Evolutionary conservation across 2,113 vertebrate species (phyloP).

Genomic region (Camelus dromedarius): DNA sequence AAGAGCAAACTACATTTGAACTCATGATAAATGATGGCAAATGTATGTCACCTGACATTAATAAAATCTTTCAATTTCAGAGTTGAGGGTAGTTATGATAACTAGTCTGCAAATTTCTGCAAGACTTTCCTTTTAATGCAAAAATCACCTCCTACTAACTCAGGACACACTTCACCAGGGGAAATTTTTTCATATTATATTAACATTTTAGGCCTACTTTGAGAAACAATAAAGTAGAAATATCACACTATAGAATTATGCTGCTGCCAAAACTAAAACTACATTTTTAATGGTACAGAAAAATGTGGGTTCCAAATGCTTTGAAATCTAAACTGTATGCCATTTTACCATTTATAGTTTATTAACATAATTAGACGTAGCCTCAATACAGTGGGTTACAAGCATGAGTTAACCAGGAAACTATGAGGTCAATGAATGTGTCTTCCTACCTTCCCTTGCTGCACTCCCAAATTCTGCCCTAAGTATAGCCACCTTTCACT

Average conservation of each 20-base stretch:
- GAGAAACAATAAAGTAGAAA: background rate
- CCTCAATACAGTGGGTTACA: background rate
- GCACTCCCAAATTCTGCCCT: background rate
- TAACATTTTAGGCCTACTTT: background rate
- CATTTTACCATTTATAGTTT: constrained; percentile 87
- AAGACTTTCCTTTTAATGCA: background rate
- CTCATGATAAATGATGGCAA: constrained; percentile 5
- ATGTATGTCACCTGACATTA: background rate
- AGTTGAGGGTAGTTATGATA: background rate
- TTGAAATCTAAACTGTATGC: constrained; percentile 85
- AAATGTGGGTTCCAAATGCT: constrained; percentile 77
- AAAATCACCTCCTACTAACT: background rate
- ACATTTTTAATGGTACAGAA: constrained; percentile 83
- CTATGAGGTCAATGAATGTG: background rate
- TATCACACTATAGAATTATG: constrained; percentile 41
- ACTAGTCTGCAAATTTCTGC: background rate
- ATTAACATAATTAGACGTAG: constrained; percentile 89
- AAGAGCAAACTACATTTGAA: constrained; percentile 3
- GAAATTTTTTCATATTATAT: constrained; percentile 19
- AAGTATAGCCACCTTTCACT: background rate
- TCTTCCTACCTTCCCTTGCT: constrained; percentile 18
- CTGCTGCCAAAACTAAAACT: constrained; percentile 79
- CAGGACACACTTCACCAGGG: background rate
- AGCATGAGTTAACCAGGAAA: background rate
- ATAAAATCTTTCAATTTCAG: background rate